Percentiles rank a stretch among this genome's conserved stretches.
phyloP scores from a whole-genome alignment of 2,113 vertebrate species.

The Podiceps cristatus region DNA sequence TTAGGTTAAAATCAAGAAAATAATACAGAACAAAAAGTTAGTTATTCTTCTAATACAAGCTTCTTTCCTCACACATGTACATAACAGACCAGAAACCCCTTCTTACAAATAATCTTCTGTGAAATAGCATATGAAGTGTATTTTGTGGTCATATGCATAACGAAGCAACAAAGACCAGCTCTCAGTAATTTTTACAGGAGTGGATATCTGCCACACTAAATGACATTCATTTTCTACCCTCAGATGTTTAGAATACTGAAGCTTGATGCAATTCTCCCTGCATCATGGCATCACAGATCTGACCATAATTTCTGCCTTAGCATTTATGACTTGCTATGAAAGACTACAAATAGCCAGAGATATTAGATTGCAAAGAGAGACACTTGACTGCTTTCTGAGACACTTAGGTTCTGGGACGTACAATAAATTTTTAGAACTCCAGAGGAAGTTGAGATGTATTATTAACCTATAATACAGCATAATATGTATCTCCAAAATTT shows the following conservation, averaged over 20 bases:
- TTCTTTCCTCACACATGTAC: background rate
- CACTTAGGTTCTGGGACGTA: background rate
- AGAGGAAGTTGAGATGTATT: background rate
- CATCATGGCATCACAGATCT: background rate
- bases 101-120: background rate
- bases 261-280: background rate
- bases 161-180: background rate
- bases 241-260: background rate
- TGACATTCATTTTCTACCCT: background rate
- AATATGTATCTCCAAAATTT: background rate
- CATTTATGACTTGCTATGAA: background rate
- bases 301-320: background rate
- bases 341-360: background rate
- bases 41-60: background rate
- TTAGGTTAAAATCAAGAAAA: background rate
- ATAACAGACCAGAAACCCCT: background rate
- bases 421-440: background rate
- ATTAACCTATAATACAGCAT: too few relatives aligned
- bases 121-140: background rate
- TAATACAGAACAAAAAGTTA: background rate
- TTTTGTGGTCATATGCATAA: background rate
- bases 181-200: background rate
- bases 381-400: background rate
- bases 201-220: background rate
- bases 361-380: background rate